Percentiles rank a stretch among this genome's conserved stretches.
phyloP scores from a whole-genome alignment of 2,888 invertebrate species.

The Cryptus armator region DNA sequence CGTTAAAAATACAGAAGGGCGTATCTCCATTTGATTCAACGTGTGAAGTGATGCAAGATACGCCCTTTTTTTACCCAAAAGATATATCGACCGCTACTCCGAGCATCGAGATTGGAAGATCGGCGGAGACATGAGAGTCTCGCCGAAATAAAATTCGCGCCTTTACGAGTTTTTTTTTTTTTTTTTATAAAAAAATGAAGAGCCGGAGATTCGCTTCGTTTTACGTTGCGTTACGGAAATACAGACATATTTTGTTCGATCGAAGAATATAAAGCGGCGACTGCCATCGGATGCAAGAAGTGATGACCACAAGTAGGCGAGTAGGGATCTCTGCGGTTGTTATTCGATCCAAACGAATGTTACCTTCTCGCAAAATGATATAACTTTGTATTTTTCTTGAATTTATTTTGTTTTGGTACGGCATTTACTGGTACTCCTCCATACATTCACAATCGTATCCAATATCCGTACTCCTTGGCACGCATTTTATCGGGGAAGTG shows the following conservation, averaged over 20 bases:
- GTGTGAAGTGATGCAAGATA: not conserved
- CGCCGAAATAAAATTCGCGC: constrained; percentile 42
- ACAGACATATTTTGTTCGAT: not conserved
- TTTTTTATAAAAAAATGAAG: constrained; percentile 24
- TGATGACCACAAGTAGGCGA: not conserved
- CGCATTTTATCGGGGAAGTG: not conserved
- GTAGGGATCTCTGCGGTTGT: not conserved
- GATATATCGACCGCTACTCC: not conserved
- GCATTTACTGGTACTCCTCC: not conserved
- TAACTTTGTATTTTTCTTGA: not conserved
- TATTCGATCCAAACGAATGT: constrained; percentile 32
- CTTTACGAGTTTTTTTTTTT: constrained; percentile 40
- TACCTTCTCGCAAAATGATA: not conserved
- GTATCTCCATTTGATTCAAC: not conserved
- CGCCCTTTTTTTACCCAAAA: not conserved
- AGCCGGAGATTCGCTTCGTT: not conserved
- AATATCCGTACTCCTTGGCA: not conserved
- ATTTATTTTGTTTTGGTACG: not conserved
- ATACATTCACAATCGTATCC: not conserved
- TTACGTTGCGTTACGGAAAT: not conserved
- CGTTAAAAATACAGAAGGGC: not conserved
- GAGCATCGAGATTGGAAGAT: constrained; percentile 31
- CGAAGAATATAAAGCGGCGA: constrained; percentile 28
- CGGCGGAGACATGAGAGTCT: constrained; percentile 30
- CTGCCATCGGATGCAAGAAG: not conserved